Conservation (phyloP, 35 echinoderm and acorn worm genomes). For the Hemicentrotus pulcherrimus region DNA sequence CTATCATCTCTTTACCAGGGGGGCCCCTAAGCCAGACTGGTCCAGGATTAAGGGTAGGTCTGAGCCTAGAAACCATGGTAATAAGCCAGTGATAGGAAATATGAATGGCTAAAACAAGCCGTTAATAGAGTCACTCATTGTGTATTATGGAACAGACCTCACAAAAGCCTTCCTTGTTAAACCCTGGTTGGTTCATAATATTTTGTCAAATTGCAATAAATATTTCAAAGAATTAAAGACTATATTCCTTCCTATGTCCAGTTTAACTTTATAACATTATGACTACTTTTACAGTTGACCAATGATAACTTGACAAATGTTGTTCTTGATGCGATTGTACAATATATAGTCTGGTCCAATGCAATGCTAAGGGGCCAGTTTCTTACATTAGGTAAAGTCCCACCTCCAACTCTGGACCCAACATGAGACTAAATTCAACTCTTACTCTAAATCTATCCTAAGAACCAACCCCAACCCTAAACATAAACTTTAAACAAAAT, state of each 20-base stretch:
- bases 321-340: no score
- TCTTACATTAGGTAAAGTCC: no score
- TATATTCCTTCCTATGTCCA: neutral
- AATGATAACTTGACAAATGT: neutral
- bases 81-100: neutral
- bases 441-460: no score
- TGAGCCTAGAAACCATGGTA: neutral
- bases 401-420: no score
- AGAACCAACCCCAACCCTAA: no score
- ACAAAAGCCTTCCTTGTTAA: neutral
- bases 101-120: neutral
- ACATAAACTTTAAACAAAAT: no score
- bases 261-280: neutral
- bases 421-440: no score
- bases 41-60: neutral
- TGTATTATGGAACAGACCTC: neutral
- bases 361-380: no score
- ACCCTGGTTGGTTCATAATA: neutral
- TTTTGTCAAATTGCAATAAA: neutral
- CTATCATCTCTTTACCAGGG: neutral
- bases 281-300: neutral
- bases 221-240: neutral
- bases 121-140: neutral
- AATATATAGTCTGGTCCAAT: no score
- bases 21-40: neutral